Percentiles rank a stretch among this genome's conserved stretches.
phyloP scores from a whole-genome alignment of 2,797 vertebrate species.

The Pelochelys cantorii region DNA sequence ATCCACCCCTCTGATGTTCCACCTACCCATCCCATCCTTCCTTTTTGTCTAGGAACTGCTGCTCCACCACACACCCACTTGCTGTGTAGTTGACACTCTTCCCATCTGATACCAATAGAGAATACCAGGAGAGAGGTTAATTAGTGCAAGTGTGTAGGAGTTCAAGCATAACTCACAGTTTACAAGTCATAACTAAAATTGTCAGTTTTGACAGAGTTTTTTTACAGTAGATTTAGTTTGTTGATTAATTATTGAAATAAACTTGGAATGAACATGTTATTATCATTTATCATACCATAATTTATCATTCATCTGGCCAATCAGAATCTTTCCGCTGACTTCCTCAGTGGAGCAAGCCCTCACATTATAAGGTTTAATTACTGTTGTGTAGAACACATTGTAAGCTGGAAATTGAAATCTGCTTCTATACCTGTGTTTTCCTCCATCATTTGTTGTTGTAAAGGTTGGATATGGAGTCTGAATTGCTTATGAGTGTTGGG shows the following conservation, averaged over 20 bases:
- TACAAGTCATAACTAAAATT: background rate
- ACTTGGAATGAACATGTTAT: background rate
- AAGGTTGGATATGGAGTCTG: background rate
- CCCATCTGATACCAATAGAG: background rate
- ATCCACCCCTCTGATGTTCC: background rate
- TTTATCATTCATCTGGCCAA: background rate
- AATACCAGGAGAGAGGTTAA: accelerated
- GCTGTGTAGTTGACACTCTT: background rate
- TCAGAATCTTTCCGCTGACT: background rate
- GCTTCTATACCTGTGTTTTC: conserved; percentile 15
- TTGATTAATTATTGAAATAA: background rate
- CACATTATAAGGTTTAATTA: background rate
- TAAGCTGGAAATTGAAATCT: background rate
- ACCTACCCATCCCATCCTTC: background rate
- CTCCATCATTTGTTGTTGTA: background rate
- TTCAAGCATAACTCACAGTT: background rate
- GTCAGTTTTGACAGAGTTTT: background rate
- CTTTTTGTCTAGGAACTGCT: background rate
- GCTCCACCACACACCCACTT: background rate
- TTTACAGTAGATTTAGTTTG: background rate
- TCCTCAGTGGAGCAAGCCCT: background rate
- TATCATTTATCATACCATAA: too few species aligned
- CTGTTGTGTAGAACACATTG: background rate
- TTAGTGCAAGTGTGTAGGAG: background rate
- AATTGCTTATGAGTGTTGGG: background rate